Percentiles rank a stretch among this genome's conserved stretches.
phyloP scores from a whole-genome alignment of 1,140 invertebrate genomes.

The Euborellia annulipes region DNA sequence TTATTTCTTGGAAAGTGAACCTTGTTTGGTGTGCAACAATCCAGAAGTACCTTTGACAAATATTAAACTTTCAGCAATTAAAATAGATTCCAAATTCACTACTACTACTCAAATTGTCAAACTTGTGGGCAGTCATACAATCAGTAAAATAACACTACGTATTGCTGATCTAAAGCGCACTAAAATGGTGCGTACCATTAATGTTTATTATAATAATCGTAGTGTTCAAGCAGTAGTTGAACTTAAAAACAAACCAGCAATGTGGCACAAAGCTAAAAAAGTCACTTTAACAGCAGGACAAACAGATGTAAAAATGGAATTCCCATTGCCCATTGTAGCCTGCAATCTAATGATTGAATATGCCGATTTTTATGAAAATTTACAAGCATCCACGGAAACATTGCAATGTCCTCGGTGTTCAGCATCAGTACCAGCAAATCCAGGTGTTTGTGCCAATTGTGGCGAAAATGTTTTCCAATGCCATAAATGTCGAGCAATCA shows the following conservation, averaged over 20 bases:
- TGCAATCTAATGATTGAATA: constrained; percentile 99
- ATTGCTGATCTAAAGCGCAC: constrained; percentile 90
- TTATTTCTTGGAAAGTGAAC: constrained; percentile 91
- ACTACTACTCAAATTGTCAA: constrained; percentile 97
- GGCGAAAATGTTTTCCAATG: constrained; percentile 98
- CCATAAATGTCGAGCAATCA: constrained; percentile 93
- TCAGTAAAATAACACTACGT: constrained; percentile 82
- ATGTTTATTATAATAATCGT: constrained; percentile 94
- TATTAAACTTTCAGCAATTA: constrained; percentile 85
- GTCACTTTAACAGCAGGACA: constrained; percentile 77
- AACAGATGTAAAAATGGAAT: constrained; percentile 90
- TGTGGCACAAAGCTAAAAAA: constrained; percentile 94
- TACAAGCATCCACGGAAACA: constrained; percentile 67
- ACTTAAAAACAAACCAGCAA: constrained; percentile 85
- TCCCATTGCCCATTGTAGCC: constrained; percentile 88
- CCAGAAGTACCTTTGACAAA: constrained; percentile 84
- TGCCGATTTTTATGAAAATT: constrained; percentile 91
- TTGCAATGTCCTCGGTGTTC: constrained; percentile 92
- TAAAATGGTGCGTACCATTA: constrained; percentile 93
- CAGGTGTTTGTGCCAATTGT: constrained; percentile 93
- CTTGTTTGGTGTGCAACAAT: constrained; percentile 94
- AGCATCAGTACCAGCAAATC: constrained; percentile 89
- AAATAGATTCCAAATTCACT: constrained; percentile 94
- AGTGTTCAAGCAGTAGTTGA: constrained; percentile 93
- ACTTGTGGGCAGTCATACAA: constrained; percentile 83